These are phyloP conservation scores for Drosophila pandora DNA, from an alignment of 1,140 invertebrate genomes.

Conservation along the genomic window DNA sequence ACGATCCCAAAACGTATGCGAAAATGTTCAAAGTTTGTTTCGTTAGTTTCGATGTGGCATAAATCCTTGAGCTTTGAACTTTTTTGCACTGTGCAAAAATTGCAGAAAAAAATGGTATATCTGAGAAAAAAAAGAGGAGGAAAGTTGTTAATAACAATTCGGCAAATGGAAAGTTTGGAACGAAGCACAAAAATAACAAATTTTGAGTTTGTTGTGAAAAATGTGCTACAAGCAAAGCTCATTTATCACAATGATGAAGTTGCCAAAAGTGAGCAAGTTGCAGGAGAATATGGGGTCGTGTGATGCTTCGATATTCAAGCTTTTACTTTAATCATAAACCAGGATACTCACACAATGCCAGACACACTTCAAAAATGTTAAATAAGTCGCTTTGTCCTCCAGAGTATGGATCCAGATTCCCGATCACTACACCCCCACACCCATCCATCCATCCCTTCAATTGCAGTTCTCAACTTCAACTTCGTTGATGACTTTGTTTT, in stretches of 20 bases:
- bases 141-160: slow-evolving; percentile 75
- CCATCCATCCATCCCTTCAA: slow-evolving; percentile 23
- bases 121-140: neutral
- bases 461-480: slow-evolving; percentile 70
- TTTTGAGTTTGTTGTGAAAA: slow-evolving; percentile 55
- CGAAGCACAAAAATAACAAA: slow-evolving; percentile 15
- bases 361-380: slow-evolving; percentile 52
- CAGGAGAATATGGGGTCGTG: slow-evolving; percentile 25
- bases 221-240: slow-evolving; percentile 59
- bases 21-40: slow-evolving; percentile 67
- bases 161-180: slow-evolving; percentile 45
- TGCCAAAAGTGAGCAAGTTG: slow-evolving; percentile 34
- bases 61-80: slow-evolving; percentile 73
- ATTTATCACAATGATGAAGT: slow-evolving; percentile 75
- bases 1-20: slow-evolving; percentile 58
- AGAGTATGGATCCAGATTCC: neutral
- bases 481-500: slow-evolving; percentile 72
- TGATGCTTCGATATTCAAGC: slow-evolving; percentile 61
- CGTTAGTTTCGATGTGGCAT: slow-evolving; percentile 64
- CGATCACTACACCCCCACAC: neutral
- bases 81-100: slow-evolving; percentile 40
- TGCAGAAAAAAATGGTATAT: too few relatives aligned
- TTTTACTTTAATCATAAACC: slow-evolving; percentile 72
- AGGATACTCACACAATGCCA: slow-evolving; percentile 19
- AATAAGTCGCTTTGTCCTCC: slow-evolving; percentile 51